A percentile compares a stretch with the other conserved stretches of the same genome.
Evolutionary conservation across 2,797 vertebrate genomes (phyloP).

Genomic region (Austrolebias charrua): DNA sequence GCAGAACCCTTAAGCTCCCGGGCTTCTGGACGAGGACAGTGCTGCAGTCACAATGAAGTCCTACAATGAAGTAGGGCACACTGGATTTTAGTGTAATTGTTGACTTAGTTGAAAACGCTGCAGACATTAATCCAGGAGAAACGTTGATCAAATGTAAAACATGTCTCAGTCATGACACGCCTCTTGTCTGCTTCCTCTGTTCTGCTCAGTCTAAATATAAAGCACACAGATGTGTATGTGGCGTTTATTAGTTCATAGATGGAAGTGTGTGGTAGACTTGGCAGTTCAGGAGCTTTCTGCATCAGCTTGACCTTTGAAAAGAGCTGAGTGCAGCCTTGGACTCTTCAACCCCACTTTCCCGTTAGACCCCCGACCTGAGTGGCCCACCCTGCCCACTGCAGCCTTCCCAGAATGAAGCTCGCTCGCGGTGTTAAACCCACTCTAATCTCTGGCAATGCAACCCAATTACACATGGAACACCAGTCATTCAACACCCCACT

Average conservation of each 20-base stretch:
- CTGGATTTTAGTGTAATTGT: too few species aligned
- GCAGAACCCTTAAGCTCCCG: too few species aligned
- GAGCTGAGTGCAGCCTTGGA: constrained; percentile 73
- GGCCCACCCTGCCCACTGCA: constrained; percentile 24
- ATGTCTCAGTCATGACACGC: background rate
- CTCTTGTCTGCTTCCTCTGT: constrained; percentile 52
- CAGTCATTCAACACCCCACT: constrained; percentile 73
- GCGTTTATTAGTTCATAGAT: constrained; percentile 76
- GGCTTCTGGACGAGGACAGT: too few species aligned
- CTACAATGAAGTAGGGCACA: too few species aligned
- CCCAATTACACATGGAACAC: constrained; percentile 76
- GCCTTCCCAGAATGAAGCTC: constrained; percentile 71
- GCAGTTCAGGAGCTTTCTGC: constrained; percentile 69
- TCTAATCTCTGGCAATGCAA: constrained; percentile 76
- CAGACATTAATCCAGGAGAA: background rate
- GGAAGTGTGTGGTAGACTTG: constrained; percentile 68
- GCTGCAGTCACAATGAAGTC: too few species aligned
- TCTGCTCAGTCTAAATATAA: constrained; percentile 76
- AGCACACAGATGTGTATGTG: constrained; percentile 62
- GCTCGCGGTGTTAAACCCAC: constrained; percentile 72
- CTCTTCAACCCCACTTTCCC: constrained; percentile 50
- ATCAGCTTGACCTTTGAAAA: constrained; percentile 78
- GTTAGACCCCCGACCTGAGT: constrained; percentile 37
- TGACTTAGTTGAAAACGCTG: background rate
- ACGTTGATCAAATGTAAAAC: too few species aligned